Evolutionary conservation across 2,797 vertebrate genomes (phyloP), one percentile per base, ranked within the genome.

Genomic region (Tinamus major): DNA sequence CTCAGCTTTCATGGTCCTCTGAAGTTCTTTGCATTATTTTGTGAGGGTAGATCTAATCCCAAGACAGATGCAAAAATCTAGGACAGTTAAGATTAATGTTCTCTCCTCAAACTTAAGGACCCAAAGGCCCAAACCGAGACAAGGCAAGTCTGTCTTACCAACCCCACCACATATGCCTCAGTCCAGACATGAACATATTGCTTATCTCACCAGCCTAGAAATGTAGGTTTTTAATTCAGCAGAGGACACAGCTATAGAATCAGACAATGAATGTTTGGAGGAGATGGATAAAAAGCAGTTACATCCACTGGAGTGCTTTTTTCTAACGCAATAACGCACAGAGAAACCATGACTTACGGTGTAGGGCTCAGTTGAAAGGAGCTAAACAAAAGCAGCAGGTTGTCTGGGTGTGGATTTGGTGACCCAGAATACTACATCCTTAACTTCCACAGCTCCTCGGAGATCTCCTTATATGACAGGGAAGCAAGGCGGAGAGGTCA

Each of bases 61-160:
- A 70, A 53, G 29, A 84, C 0, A 3, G 77, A 42, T 18, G 4
- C 85, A 86, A 74, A 85, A 77, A 29, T 56, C 24, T 44, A 61
- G 61, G 63, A 48, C 61, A 51, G 83, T 53, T 82, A 49, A 46
- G 69, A 65, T 49, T 35, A 37, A 39, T 14, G 49, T 78, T 91
- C 62, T 68, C 33, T 84, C 41, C 63, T 23, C 64, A 67, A 46
- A 46, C 44, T 46, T 19, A 46, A 46, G 44, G 44, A 21, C 44
- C 19, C 8, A 69, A 17, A 51, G 78, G 39, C 51, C 67, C 35
- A 53, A 20, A 19, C 49, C 29, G 31, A 88, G 26, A 14, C 68
- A 69, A 89, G 42, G 42, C n/a, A 48, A 77, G 26, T 33, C 92
- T 79, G 87, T 76, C 74, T 90, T 74, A 79, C 13, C 41, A 89